phyloP scores from a whole-genome alignment of 2,797 vertebrate genomes.

The Enteromius mattozi region DNA sequence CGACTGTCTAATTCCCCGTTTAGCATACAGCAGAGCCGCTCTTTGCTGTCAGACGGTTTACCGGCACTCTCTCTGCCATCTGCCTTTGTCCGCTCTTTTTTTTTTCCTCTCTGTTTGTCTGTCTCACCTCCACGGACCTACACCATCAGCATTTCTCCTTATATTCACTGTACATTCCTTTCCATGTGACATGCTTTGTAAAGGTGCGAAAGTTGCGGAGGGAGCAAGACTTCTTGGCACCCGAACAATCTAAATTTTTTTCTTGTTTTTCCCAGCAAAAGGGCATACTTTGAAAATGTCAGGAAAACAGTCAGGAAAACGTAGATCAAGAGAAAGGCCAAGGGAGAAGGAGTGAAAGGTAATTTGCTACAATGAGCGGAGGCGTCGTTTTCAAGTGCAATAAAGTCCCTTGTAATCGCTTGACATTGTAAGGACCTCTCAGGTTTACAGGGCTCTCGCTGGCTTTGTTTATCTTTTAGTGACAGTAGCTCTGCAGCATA shows the following conservation, averaged over 20 bases:
- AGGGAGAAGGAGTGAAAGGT: background rate
- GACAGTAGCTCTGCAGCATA: background rate
- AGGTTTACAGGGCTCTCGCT: constrained; percentile 10
- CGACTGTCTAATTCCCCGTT: constrained; percentile 36
- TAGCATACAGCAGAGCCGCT: constrained; percentile 17
- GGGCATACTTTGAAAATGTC: constrained; percentile 23
- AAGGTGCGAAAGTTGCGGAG: background rate
- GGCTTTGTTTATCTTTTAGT: constrained; percentile 19
- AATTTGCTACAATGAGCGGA: constrained; percentile 4
- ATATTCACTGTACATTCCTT: background rate
- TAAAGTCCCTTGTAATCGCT: constrained; percentile 15
- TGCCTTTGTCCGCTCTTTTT: constrained; percentile 6
- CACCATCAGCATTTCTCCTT: background rate
- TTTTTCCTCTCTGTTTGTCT: background rate
- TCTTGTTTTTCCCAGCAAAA: background rate
- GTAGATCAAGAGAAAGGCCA: background rate
- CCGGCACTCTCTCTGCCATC: constrained; percentile 17
- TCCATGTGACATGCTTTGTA: background rate
- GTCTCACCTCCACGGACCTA: constrained; percentile 9
- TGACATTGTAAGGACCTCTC: background rate
- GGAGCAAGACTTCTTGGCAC: background rate
- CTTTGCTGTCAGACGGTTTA: constrained; percentile 4
- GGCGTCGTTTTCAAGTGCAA: constrained; percentile 23
- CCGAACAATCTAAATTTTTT: background rate
- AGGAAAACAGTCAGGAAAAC: constrained; percentile 11